These are phyloP conservation scores for Periophthalmus magnuspinnatus DNA, from an alignment of 2,797 vertebrate species.

Conservation along the genomic window DNA sequence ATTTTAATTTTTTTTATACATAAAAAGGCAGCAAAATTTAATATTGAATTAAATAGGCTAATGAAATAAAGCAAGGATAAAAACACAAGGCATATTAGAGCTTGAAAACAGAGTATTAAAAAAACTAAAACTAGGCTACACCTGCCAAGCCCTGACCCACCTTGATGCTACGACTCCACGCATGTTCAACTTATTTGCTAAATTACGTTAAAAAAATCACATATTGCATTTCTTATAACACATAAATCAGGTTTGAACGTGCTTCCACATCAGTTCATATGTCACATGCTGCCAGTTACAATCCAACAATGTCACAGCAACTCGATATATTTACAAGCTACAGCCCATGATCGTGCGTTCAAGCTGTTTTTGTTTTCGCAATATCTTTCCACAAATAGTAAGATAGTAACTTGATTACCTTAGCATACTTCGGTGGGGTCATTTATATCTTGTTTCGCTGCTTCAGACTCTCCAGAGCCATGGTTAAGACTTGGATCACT, in stretches of 20 bases:
- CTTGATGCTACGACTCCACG: not conserved
- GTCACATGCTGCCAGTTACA: conserved; percentile 54
- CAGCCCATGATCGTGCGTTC: conserved; percentile 23
- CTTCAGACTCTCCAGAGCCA: conserved; percentile 6
- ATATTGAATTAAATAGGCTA: no score
- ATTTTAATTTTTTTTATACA: not conserved
- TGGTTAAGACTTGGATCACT: conserved; percentile 26
- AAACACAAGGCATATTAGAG: not conserved
- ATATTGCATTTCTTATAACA: no score
- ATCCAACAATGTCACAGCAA: conserved; percentile 55
- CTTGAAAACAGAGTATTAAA: not conserved
- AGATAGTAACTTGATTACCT: conserved; percentile 55
- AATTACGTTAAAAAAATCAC: not conserved
- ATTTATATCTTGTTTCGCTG: conserved; percentile 60
- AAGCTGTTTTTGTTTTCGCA: conserved; percentile 16
- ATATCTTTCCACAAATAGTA: not conserved
- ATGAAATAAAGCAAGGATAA: no score
- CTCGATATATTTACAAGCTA: conserved; percentile 37
- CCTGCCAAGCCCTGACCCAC: conserved; percentile 11
- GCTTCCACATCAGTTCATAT: conserved; percentile 34
- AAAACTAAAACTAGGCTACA: conserved; percentile 4
- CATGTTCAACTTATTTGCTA: not conserved
- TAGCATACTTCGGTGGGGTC: conserved; percentile 38
- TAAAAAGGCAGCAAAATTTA: not conserved
- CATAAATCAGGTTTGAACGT: not conserved